phyloP scores from a whole-genome alignment of 2,888 invertebrate genomes.

The Tanytarsus gracilentus region DNA sequence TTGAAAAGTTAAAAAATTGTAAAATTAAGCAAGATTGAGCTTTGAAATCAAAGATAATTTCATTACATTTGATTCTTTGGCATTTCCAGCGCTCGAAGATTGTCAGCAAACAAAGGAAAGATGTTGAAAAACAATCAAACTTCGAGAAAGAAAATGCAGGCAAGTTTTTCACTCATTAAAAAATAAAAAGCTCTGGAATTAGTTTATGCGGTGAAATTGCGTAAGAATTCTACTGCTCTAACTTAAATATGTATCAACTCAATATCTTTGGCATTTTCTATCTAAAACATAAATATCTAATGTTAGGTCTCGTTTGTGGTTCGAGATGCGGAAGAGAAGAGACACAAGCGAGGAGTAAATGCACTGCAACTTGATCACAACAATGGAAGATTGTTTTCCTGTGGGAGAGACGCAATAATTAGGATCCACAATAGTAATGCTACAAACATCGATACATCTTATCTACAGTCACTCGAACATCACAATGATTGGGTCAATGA shows the following conservation, averaged over 20 bases:
- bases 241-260: no score
- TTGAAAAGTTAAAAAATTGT: background rate
- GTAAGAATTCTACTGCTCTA: no score
- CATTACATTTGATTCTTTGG: background rate
- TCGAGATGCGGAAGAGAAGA: slow-evolving; percentile 87
- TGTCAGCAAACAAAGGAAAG: background rate
- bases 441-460: slow-evolving; percentile 56
- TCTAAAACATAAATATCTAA: no score
- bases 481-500: slow-evolving; percentile 99
- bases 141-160: slow-evolving; percentile 26
- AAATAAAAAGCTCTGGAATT: background rate
- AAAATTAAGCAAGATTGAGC: background rate
- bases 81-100: background rate
- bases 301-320: slow-evolving; percentile 96
- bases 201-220: background rate
- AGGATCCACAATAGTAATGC: slow-evolving; percentile 73
- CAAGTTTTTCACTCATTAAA: background rate
- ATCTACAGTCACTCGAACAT: slow-evolving; percentile 96
- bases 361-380: slow-evolving; percentile 86
- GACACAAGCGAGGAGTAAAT: slow-evolving; percentile 92
- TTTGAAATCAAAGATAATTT: background rate
- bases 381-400: slow-evolving; percentile 57
- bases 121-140: slow-evolving; percentile 28
- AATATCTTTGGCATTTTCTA: no score
- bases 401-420: slow-evolving; percentile 45